These are phyloP conservation scores for Psylliodes chrysocephalus DNA, from an alignment of 2,888 invertebrate species.

Conservation along the genomic window DNA sequence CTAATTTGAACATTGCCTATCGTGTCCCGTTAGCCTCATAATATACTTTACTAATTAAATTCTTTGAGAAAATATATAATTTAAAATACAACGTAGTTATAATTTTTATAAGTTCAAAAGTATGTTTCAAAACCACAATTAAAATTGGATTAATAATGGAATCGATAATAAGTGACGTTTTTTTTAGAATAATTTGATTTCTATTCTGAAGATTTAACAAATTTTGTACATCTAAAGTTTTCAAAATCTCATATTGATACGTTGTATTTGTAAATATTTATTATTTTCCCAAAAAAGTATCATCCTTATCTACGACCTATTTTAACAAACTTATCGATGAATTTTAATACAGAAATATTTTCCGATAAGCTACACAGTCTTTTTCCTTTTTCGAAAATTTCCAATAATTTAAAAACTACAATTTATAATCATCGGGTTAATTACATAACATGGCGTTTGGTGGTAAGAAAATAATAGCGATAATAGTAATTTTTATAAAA, in stretches of 20 bases:
- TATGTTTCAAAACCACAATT: no score
- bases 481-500: no score
- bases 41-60: conserved; percentile 11
- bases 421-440: conserved; percentile 53
- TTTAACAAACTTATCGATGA: conserved; percentile 52
- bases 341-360: conserved; percentile 40
- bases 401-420: conserved; percentile 47
- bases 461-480: conserved; percentile 4
- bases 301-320: conserved; percentile 46
- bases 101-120: no score
- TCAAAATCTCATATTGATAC: no score
- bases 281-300: conserved; percentile 20
- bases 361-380: conserved; percentile 55
- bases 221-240: no score
- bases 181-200: no score
- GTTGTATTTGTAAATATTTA: no score
- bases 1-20: conserved; percentile 54
- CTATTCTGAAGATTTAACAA: no score
- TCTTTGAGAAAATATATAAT: conserved; percentile 40
- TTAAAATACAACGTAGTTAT: no score
- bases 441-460: conserved; percentile 7
- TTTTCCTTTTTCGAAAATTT: conserved; percentile 47
- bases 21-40: conserved; percentile 59
- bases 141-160: no score
- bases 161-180: no score